Evolutionary conservation across 2,797 vertebrate species (phyloP), one percentile per base, ranked within the genome.

Genomic region (Tokudaia tokunoshimensis): DNA sequence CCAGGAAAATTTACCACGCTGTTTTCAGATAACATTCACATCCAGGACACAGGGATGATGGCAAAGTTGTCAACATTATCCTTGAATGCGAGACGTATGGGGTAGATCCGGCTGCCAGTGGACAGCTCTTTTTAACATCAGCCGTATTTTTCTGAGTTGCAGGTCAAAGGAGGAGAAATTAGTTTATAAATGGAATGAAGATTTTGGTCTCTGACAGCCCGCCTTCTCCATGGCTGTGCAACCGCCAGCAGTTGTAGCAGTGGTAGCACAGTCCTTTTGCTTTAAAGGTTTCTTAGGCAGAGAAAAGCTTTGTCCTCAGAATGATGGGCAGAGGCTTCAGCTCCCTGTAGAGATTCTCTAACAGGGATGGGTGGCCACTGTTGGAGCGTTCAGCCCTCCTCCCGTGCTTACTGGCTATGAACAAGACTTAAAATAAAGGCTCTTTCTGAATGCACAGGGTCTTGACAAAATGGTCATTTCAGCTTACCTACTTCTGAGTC

Each of bases 121-220:
- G 85, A n/a, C 50, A 90, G 41, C 84, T 96, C 74, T 94, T 91
- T 95, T 96, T 12, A 89, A 86, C 94, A 80, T 90, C 90, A 95
- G 76, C 52, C 17, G 4, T 84, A 41, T 96, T 94, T 79, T 95
- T 80, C 34, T 55, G 63, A 93, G 95, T 92, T 83, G 52, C 80
- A 93, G 87, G 81, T 72, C 72, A 79, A 85, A 84, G 80, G 61
- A 89, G 31, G 82, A 84, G 59, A 78, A 94, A 84, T 75, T 75
- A n/a, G 70, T 81, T 91, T 90, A 57, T 91, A 83, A 92, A 89
- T 50, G 37, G 22, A 83, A 74, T 70, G 89, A 89, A 83, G 37
- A 59, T 81, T 47, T 72, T 67, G 75, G 80, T 81, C 57, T 86
- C 81, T 86, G 87, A 95, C 75, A 67, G 82, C 59, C 1, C 2